Conservation (phyloP, 1,140 invertebrate species). For the Drosophila nigrodunni region DNA sequence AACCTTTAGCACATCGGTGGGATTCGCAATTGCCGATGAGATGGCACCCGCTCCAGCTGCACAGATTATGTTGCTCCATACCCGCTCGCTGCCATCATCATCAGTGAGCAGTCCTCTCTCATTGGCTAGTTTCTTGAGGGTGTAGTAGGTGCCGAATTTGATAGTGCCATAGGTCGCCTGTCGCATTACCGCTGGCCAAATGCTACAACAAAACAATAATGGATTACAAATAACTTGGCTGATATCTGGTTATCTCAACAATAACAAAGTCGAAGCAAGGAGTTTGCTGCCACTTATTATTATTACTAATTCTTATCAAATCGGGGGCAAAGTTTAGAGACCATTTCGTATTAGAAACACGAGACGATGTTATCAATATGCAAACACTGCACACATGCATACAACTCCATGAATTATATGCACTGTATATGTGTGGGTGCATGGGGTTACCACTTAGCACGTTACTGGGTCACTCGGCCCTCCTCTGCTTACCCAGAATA, state of each 20-base stretch:
- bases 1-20: constrained; percentile 99
- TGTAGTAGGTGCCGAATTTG: constrained; percentile 98
- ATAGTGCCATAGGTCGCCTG: constrained; percentile 98
- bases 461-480: constrained; percentile 69
- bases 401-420: not conserved
- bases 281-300: constrained; percentile 25
- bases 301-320: constrained; percentile 34
- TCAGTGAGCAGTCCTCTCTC: constrained; percentile 86
- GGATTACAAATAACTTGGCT: not conserved
- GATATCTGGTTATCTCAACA: constrained; percentile 29
- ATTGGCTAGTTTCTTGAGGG: constrained; percentile 90
- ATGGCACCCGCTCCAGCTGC: constrained; percentile 93
- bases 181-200: constrained; percentile 94
- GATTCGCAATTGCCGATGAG: constrained; percentile 97
- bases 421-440: not conserved
- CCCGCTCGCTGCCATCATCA: constrained; percentile 88
- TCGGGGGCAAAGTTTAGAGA: constrained; percentile 57
- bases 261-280: constrained; percentile 40
- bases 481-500: constrained; percentile 93
- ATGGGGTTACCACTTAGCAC: constrained; percentile 41
- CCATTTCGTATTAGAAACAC: constrained; percentile 38
- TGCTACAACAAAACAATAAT: constrained; percentile 86
- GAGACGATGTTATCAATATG: constrained; percentile 53
- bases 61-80: constrained; percentile 93
- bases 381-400: not conserved